Evolutionary conservation across 2,113 vertebrate species (phyloP).

Genomic region (Acrocephalus arundinaceus): DNA sequence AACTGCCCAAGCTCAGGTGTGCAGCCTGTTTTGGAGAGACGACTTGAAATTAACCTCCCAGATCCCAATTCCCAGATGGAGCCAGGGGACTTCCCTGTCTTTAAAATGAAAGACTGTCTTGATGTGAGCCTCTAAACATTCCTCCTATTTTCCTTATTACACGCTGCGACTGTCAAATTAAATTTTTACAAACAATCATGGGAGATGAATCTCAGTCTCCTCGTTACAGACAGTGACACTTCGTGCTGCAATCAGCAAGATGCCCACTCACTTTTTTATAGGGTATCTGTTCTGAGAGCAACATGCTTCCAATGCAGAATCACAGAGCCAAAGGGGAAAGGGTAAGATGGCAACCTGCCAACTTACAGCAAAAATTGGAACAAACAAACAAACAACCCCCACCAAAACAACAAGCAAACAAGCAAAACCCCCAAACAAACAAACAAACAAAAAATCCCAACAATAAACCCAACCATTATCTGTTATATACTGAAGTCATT

Average conservation of each 20-base stretch:
- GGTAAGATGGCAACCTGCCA: not conserved
- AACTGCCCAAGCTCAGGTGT: not conserved
- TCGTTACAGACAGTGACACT: not conserved
- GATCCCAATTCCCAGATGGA: accelerated
- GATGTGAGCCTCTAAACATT: not conserved
- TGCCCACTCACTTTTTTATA: not conserved
- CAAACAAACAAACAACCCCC: not conserved
- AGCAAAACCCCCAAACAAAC: not conserved
- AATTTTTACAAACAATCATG: not conserved
- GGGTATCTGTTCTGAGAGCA: not conserved
- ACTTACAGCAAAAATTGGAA: not conserved
- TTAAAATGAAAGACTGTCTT: not conserved
- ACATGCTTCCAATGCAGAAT: not conserved
- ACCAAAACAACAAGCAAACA: not conserved
- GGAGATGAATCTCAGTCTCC: not conserved
- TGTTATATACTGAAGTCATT: conserved; percentile 12
- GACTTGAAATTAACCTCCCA: not conserved
- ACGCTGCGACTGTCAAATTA: not conserved
- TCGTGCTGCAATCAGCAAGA: not conserved
- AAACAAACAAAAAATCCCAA: not conserved
- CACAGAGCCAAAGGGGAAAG: not conserved
- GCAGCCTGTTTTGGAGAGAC: not conserved
- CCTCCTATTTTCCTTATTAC: not conserved
- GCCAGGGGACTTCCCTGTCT: not conserved
- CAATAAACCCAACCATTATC: not conserved